phyloP scores from a whole-genome alignment of 2,888 invertebrate species.

The Pimpla rufipes region DNA sequence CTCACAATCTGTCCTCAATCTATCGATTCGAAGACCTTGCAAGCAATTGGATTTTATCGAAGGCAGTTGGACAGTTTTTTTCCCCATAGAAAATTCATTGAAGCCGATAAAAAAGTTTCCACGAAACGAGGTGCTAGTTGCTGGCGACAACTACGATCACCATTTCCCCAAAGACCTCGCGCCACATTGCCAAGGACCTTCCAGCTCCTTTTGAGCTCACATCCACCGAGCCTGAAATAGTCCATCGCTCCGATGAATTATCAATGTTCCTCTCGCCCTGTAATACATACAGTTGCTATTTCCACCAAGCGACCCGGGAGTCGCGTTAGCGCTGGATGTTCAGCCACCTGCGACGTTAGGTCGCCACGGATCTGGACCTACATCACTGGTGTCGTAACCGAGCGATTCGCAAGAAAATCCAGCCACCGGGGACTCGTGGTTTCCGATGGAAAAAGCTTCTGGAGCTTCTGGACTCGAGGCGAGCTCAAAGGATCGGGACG shows the following conservation, averaged over 20 bases:
- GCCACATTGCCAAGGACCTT: not conserved
- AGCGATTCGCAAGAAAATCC: conserved; percentile 11
- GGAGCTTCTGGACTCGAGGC: no score
- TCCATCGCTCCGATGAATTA: conserved; percentile 18
- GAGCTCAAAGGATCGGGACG: not conserved
- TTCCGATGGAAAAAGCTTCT: not conserved
- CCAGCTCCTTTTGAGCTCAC: not conserved
- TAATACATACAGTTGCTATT: conserved; percentile 14
- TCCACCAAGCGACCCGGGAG: not conserved
- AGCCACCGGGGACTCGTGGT: not conserved
- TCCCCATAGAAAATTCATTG: no score
- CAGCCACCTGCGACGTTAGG: conserved; percentile 15
- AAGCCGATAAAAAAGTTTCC: not conserved
- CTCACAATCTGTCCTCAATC: no score
- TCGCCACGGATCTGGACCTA: not conserved
- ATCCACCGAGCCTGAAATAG: conserved; percentile 20
- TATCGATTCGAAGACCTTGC: no score
- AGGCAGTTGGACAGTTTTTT: no score
- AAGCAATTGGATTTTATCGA: no score
- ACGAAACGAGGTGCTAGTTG: not conserved
- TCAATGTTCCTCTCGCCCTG: conserved; percentile 16
- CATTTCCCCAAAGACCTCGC: not conserved
- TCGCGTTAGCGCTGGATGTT: conserved; percentile 22
- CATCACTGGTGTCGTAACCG: not conserved
- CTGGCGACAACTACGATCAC: not conserved